Conservation (phyloP, 2,113 vertebrate genomes). For the Protobothrops mucrosquamatus region DNA sequence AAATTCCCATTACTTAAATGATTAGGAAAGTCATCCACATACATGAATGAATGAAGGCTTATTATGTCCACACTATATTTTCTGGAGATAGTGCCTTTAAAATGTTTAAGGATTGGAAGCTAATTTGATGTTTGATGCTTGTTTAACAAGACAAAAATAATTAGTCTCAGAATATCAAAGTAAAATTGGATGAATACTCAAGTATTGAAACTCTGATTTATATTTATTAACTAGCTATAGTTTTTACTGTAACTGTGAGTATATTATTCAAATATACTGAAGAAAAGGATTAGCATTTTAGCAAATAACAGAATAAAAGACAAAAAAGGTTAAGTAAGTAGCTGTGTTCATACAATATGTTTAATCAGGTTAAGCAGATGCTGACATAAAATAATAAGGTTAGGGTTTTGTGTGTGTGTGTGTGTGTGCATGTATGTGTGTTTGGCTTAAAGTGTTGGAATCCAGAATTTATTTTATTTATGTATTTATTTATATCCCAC, state of each 20-base stretch:
- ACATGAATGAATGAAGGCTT: constrained; percentile 44
- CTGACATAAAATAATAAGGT: not conserved
- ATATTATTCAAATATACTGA: not conserved
- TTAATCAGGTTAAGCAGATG: not conserved
- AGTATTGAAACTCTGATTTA: not conserved
- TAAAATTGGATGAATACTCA: not conserved
- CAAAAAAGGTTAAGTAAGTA: not conserved
- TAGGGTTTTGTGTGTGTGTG: not conserved
- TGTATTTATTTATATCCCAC: no score
- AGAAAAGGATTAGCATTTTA: not conserved
- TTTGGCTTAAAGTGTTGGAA: not conserved
- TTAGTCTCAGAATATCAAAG: not conserved
- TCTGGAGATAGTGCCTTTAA: not conserved
- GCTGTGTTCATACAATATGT: not conserved
- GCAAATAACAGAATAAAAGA: not conserved
- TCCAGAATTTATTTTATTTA: not conserved
- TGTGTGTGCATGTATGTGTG: no score
- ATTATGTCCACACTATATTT: not conserved
- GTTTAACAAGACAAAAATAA: not conserved
- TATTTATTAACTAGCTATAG: not conserved
- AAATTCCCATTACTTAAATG: constrained; percentile 70
- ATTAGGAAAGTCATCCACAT: constrained; percentile 65
- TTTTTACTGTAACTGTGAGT: not conserved
- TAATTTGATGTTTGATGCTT: not conserved
- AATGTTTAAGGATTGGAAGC: not conserved